Evolutionary conservation across 2,888 invertebrate species (phyloP).

Genomic region (Oligia latruncula): DNA sequence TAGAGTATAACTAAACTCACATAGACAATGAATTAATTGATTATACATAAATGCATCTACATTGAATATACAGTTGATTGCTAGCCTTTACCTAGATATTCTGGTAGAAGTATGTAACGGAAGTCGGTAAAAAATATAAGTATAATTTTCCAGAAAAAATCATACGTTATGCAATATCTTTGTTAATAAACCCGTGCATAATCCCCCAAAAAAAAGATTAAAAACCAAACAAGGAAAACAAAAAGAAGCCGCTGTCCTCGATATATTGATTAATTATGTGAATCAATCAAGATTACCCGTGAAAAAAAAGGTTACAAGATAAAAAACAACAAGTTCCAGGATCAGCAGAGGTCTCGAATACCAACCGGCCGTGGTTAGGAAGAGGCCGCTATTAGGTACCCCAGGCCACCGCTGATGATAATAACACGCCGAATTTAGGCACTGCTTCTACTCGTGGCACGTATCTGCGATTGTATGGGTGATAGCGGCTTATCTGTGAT

Average conservation of each 20-base stretch:
- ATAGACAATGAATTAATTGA: neutral
- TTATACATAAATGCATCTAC: neutral
- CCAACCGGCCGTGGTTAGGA: slow-evolving; percentile 83
- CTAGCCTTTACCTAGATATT: neutral
- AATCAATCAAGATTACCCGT: slow-evolving; percentile 86
- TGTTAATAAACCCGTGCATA: neutral
- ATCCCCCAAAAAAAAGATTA: slow-evolving; percentile 11
- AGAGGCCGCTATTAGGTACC: slow-evolving; percentile 83
- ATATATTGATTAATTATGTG: slow-evolving; percentile 80
- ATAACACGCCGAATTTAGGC: slow-evolving; percentile 77
- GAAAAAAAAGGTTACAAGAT: slow-evolving; percentile 84
- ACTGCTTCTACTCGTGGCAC: slow-evolving; percentile 69
- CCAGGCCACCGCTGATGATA: slow-evolving; percentile 90
- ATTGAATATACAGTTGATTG: neutral
- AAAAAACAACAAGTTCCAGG: slow-evolving; percentile 84
- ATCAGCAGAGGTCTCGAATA: slow-evolving; percentile 91
- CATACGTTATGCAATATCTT: neutral
- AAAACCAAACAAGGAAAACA: slow-evolving; percentile 19
- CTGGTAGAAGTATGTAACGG: neutral
- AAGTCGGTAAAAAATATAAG: neutral
- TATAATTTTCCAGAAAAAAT: neutral
- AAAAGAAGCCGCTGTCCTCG: slow-evolving; percentile 19
- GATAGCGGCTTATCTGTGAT: slow-evolving; percentile 84
- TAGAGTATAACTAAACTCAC: neutral
- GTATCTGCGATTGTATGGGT: slow-evolving; percentile 71